A percentile compares a stretch with the other conserved stretches of the same genome.
Evolutionary conservation across 2,888 invertebrate species (phyloP).

Genomic region (Allophyes oxyacanthae): DNA sequence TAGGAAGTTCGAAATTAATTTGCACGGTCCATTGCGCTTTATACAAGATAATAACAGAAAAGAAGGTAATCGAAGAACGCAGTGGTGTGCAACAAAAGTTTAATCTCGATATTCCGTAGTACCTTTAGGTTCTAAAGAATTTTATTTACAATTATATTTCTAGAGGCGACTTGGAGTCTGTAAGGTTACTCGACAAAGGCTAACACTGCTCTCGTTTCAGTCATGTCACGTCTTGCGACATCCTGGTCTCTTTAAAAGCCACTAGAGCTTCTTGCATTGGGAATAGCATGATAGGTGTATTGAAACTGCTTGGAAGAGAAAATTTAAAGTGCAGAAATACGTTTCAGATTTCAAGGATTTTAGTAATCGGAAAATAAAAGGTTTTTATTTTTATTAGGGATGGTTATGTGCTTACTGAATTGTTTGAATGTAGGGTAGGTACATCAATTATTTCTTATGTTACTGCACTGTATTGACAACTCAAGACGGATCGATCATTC

Average conservation of each 20-base stretch:
- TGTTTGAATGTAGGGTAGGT: constrained; percentile 3
- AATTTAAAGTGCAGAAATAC: constrained; percentile 38
- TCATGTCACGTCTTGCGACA: constrained; percentile 35
- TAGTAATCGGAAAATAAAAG: constrained; percentile 15
- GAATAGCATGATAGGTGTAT: constrained; percentile 35
- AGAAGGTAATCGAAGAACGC: constrained; percentile 34
- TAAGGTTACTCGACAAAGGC: constrained; percentile 42
- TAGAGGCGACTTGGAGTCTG: constrained; percentile 51
- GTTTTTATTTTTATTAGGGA: constrained; percentile 28
- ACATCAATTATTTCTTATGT: too few relatives aligned
- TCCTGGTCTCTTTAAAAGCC: constrained; percentile 32
- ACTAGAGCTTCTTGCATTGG: constrained; percentile 18
- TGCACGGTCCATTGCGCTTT: constrained; percentile 32
- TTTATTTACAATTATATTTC: constrained; percentile 53
- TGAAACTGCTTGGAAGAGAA: constrained; percentile 36
- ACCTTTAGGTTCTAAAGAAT: constrained; percentile 37
- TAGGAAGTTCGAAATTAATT: constrained; percentile 34
- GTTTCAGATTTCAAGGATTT: constrained; percentile 22
- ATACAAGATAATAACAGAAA: constrained; percentile 28
- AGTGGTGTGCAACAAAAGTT: constrained; percentile 36
- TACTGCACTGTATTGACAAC: too few relatives aligned
- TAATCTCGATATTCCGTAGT: constrained; percentile 32
- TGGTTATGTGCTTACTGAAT: constrained; percentile 3
- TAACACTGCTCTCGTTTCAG: constrained; percentile 32
- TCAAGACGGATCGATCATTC: too few relatives aligned